A percentile compares a stretch with the other conserved stretches of the same genome.
Evolutionary conservation across 2,797 vertebrate genomes (phyloP).

Genomic region (Syngnathus acus): DNA sequence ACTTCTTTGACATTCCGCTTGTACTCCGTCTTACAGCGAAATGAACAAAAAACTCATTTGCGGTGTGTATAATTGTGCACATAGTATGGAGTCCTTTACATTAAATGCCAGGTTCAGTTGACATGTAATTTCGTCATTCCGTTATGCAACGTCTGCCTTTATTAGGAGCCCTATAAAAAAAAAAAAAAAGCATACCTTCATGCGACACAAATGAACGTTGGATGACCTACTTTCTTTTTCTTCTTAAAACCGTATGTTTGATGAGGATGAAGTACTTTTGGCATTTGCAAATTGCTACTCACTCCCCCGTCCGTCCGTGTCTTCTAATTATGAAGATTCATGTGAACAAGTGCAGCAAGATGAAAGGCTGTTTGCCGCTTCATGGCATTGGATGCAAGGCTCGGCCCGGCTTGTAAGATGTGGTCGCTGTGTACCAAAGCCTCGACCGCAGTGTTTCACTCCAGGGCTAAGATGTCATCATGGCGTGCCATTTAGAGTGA

Average conservation of each 20-base stretch:
- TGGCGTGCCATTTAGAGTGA: conserved; percentile 63
- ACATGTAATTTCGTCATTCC: conserved; percentile 55
- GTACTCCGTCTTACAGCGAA: conserved; percentile 47
- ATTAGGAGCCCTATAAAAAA: conserved; percentile 24
- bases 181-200: conserved; percentile 34
- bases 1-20: conserved; percentile 41
- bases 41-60: conserved; percentile 51
- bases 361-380: conserved; percentile 70
- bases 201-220: conserved; percentile 28
- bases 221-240: conserved; percentile 13
- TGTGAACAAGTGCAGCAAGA: conserved; percentile 58
- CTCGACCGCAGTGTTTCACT: conserved; percentile 67
- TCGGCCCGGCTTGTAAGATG: conserved; percentile 67
- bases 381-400: conserved; percentile 59
- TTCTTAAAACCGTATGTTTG: conserved; percentile 57
- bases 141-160: conserved; percentile 37
- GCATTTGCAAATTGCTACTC: conserved; percentile 51
- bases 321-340: conserved; percentile 69
- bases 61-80: conserved; percentile 49
- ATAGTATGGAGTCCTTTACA: conserved; percentile 50
- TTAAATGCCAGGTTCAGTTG: conserved; percentile 45
- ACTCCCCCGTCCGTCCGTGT: conserved; percentile 14
- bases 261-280: conserved; percentile 49
- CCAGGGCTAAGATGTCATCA: conserved; percentile 69
- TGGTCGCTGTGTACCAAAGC: conserved; percentile 67